Evolutionary conservation across 2,797 vertebrate genomes (phyloP), one percentile per base, ranked within the genome.

Genomic region (Neopelma chrysocephalum): DNA sequence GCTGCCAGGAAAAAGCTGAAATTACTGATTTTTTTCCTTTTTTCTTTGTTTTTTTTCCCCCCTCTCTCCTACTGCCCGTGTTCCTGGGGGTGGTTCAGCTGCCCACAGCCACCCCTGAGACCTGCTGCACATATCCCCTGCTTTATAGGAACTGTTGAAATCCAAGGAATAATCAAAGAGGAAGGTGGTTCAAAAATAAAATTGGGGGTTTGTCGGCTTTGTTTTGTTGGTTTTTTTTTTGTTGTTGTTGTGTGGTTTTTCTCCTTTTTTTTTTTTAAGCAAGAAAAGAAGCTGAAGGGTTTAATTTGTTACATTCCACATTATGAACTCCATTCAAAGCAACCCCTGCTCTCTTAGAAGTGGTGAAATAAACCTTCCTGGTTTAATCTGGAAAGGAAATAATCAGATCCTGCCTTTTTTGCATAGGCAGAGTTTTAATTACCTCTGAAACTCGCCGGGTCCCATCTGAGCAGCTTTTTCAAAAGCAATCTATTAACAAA

Each of bases 401-500:
- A 86, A 96, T 94, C 96, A 97, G 95, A 96, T 94, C 75, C 43
- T 66, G 43, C 73, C 47, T 96, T 48, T 50, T 50, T 50, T 50
- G 95, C 94, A 96, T 91, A 93, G 95, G 54, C 94, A 82, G 90
- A 96, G 93, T 96, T 95, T 94, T 96, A 96, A 97, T 97, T 94
- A 94, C 95, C 92, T 96, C 79, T 94, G 97, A 82, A 95, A 94
- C 94, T 88, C 1, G 15, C 31, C 88, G 9, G 70, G 92, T 96
- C 96, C 95, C 95, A 92, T 61, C 66, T 56, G 82, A 97, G 73
- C 94, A 92, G 85, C 82, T 73, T 96, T 96, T 95, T 96, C 97
- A 95, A 81, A 96, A 95, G 95, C 95, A 95, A 97, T 96, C 94
- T 81, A 95, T 96, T 94, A 97, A 91, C 94, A 92, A 96, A 97